Conservation (phyloP, 2,797 vertebrate genomes). For the Euphonia xanthogaster region DNA sequence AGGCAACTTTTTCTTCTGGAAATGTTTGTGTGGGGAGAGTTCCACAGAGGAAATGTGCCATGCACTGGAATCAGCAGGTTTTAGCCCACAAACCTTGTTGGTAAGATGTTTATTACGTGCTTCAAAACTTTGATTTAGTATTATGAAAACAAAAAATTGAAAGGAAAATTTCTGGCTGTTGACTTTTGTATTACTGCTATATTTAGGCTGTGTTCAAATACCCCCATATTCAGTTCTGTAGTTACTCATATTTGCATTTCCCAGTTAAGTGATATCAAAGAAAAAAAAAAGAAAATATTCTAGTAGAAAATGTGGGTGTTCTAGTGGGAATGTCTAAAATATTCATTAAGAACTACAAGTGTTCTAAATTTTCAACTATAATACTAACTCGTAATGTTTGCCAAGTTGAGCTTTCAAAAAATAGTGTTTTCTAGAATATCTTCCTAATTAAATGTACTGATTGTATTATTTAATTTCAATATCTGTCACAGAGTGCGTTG, state of each 20-base stretch:
- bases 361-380: background rate
- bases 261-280: background rate
- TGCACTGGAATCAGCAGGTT: slow-evolving; percentile 84
- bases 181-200: background rate
- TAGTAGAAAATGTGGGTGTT: background rate
- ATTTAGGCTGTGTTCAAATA: background rate
- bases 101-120: slow-evolving; percentile 71
- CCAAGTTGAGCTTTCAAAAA: background rate
- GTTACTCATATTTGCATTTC: background rate
- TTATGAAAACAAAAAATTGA: background rate
- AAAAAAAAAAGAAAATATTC: background rate
- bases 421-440: background rate
- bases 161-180: background rate
- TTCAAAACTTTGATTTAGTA: background rate
- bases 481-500: background rate
- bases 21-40: slow-evolving; percentile 87
- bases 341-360: background rate
- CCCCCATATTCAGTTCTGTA: background rate
- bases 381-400: background rate
- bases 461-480: background rate
- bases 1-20: slow-evolving; percentile 96
- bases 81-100: slow-evolving; percentile 90
- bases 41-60: slow-evolving; percentile 83
- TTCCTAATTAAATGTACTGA: background rate
- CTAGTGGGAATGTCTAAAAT: background rate